A percentile compares a stretch with the other conserved stretches of the same genome.
phyloP scores from a whole-genome alignment of 2,113 vertebrate species.

The Festucalex cinctus region DNA sequence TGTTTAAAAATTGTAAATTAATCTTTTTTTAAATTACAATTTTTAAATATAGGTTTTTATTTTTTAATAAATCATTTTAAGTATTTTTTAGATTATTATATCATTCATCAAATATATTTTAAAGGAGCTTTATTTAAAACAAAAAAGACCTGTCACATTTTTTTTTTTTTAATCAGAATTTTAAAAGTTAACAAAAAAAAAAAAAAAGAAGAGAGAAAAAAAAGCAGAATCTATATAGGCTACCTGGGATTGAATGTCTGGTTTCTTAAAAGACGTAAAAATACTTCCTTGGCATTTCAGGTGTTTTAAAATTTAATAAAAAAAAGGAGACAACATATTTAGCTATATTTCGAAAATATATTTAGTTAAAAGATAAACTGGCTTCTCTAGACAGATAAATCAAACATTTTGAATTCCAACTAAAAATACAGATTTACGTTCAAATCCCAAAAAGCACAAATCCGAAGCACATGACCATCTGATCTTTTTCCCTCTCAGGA shows the following conservation, averaged over 20 bases:
- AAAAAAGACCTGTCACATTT: neutral
- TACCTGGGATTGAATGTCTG: no score
- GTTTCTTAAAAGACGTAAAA: no score
- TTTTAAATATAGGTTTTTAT: neutral
- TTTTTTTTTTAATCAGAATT: neutral
- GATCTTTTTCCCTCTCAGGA: conserved; percentile 72
- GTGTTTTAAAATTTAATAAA: no score
- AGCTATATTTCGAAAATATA: neutral
- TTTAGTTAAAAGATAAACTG: neutral
- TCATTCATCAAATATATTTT: neutral
- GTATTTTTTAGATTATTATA: neutral
- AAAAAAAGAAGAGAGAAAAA: neutral
- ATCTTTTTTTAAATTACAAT: neutral
- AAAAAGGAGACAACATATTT: no score
- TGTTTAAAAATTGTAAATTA: no score
- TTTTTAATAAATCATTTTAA: neutral
- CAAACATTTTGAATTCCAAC: neutral
- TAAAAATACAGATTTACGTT: neutral
- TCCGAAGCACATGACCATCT: neutral
- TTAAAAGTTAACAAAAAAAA: neutral
- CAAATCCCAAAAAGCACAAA: neutral
- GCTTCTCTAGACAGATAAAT: neutral
- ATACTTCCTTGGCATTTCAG: no score
- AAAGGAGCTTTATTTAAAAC: neutral
- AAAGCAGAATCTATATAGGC: no score